Evolutionary conservation across 2,113 vertebrate species (phyloP).

Genomic region (Naja naja): DNA sequence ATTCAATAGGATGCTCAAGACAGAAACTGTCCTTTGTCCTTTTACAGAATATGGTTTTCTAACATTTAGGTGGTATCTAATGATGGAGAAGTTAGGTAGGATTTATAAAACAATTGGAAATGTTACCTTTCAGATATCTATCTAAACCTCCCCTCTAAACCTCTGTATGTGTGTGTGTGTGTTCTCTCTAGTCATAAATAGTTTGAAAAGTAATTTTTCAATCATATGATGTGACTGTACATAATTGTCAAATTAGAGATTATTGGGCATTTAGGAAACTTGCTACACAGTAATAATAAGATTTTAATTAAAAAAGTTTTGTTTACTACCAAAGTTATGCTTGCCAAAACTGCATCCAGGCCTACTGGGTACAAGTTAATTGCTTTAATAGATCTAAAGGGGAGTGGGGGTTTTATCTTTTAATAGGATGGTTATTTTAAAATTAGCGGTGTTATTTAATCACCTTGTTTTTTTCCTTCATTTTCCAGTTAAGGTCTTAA

Average conservation of each 20-base stretch:
- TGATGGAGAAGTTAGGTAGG: background rate
- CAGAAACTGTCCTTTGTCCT: background rate
- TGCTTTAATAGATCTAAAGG: background rate
- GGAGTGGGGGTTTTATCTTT: background rate
- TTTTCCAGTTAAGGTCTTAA: background rate
- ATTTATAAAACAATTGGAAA: background rate
- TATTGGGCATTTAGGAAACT: background rate
- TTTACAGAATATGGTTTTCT: background rate
- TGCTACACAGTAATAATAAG: background rate
- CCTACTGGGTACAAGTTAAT: background rate
- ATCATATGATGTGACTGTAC: background rate
- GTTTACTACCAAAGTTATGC: background rate
- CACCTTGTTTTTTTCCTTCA: background rate
- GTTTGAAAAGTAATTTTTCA: background rate
- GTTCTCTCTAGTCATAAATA: background rate
- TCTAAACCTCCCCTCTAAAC: background rate
- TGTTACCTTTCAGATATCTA: background rate
- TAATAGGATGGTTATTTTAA: background rate
- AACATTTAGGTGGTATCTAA: background rate
- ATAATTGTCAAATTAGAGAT: slow-evolving; percentile 2
- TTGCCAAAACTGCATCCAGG: background rate
- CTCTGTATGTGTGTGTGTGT: background rate
- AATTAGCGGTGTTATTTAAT: background rate
- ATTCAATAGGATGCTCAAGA: background rate
- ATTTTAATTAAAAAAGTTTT: background rate